Base-by-base conservation (phyloP, 2,113 vertebrate genomes). In the Scytalopus superciliaris region DNA sequence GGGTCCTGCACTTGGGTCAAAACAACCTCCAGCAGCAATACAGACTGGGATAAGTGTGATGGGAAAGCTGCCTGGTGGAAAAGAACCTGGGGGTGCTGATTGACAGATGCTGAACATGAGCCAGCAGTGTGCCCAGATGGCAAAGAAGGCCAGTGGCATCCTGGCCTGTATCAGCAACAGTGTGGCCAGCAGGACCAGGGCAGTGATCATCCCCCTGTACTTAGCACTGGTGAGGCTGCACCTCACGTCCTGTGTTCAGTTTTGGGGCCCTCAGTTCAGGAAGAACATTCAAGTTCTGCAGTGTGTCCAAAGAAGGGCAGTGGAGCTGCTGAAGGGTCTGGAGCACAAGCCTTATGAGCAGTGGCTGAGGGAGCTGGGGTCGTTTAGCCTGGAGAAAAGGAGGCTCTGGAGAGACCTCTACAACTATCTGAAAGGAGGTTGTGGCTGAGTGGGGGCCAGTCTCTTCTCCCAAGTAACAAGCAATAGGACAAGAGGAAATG, bases 301-400 rank as follows among this genome's bases (percentile, higher is more conserved):
- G 21, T 0, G 3, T 3, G 10, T 86, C 31, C 49, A 62, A 5
- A 44, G 62, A 33, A 62, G 19, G 19, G 18, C n/a, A 31, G 0
- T 0, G 1, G 60, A 73, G 30, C 6, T 79, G 30, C 14, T 39
- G 31, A 37, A 62, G 6, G 11, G 4, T 87, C 31, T 75, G 69
- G 31, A 44, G 9, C 8, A 2, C 22, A 30, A 13, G 31, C 9
- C 30, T 25, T 28, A 13, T 12, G 18, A 68, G 25, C 17, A 53
- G 25, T 12, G 52, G n/a, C 57, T 35, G 44, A 14, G n/a, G 37
- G 19, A 78, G 7, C 19, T 25, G 10, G 27, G 3, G 2, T 2
- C 37, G 11, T 42, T 81, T 19, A 49, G 7, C 13, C 23, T 44
- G 42, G 23, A 44, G 19, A 75, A 68, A 17, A 25, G 27, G 37